Percentiles rank a stretch among this genome's conserved stretches.
phyloP scores from a whole-genome alignment of 2,888 invertebrate genomes.

The Diadromus collaris region DNA sequence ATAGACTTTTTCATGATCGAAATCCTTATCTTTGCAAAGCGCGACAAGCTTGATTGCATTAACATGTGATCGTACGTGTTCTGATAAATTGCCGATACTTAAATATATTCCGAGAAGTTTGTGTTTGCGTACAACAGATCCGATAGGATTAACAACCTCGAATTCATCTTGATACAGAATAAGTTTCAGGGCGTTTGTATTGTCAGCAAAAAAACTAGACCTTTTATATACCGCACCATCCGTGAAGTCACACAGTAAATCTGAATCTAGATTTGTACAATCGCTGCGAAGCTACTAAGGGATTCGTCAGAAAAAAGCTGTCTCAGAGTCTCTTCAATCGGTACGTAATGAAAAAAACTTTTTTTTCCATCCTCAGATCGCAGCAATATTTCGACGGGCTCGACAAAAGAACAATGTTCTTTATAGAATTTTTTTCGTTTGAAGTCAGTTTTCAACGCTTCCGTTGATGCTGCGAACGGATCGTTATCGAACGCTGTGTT shows the following conservation, averaged over 20 bases:
- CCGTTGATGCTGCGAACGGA: neutral
- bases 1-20: slow-evolving; percentile 59
- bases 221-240: slow-evolving; percentile 64
- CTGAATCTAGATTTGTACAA: slow-evolving; percentile 24
- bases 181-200: slow-evolving; percentile 60
- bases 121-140: slow-evolving; percentile 60
- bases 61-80: slow-evolving; percentile 52
- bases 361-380: neutral
- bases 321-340: slow-evolving; percentile 19
- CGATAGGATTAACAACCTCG: slow-evolving; percentile 62
- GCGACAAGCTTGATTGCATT: slow-evolving; percentile 60
- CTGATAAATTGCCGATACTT: slow-evolving; percentile 57
- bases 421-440: slow-evolving; percentile 55
- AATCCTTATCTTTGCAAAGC: slow-evolving; percentile 44
- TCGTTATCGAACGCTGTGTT: slow-evolving; percentile 43
- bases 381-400: slow-evolving; percentile 18
- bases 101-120: slow-evolving; percentile 63
- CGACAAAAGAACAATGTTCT: slow-evolving; percentile 56
- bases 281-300: neutral
- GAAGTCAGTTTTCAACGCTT: slow-evolving; percentile 7
- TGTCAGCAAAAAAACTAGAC: slow-evolving; percentile 63
- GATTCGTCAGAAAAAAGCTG: slow-evolving; percentile 18
- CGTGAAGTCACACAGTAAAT: slow-evolving; percentile 63
- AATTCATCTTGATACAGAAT: slow-evolving; percentile 64
- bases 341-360: slow-evolving; percentile 19